These are phyloP conservation scores for Erpobdella octoculata DNA, from an alignment of 2,888 invertebrate species.

Conservation along the genomic window DNA sequence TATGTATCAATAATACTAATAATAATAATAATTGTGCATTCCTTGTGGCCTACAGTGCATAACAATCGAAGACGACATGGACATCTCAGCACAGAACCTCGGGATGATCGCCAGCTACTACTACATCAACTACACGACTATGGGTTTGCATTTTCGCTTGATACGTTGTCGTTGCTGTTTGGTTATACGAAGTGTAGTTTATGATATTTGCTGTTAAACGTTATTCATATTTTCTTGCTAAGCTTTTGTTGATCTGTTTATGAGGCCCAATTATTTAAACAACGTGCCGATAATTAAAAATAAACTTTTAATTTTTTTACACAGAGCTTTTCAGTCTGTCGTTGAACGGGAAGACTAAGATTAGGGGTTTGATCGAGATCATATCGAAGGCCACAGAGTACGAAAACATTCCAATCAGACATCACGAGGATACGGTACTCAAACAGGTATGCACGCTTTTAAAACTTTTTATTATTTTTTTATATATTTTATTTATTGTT, in stretches of 20 bases:
- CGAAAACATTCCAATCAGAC: conserved; percentile 83
- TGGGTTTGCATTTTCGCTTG: conserved; percentile 64
- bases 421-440: conserved; percentile 84
- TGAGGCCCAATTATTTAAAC: too few relatives aligned
- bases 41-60: conserved; percentile 63
- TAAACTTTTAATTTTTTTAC: conserved; percentile 25
- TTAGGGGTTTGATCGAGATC: conserved; percentile 90
- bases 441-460: conserved; percentile 52
- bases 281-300: too few relatives aligned
- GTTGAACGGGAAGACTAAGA: conserved; percentile 91
- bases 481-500: not conserved
- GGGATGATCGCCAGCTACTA: conserved; percentile 99
- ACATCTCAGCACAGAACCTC: conserved; percentile 86
- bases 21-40: too few relatives aligned
- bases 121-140: conserved; percentile 98
- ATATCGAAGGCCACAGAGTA: conserved; percentile 96
- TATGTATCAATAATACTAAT: too few relatives aligned
- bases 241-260: too few relatives aligned
- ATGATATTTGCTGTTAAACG: too few relatives aligned
- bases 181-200: not conserved
- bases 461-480: not conserved
- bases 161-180: not conserved
- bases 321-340: conserved; percentile 92
- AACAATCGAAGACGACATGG: conserved; percentile 94
- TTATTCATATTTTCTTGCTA: too few relatives aligned